These are phyloP conservation scores for Rhinophrynus dorsalis DNA, from an alignment of 2,797 vertebrate genomes.

Conservation along the genomic window DNA sequence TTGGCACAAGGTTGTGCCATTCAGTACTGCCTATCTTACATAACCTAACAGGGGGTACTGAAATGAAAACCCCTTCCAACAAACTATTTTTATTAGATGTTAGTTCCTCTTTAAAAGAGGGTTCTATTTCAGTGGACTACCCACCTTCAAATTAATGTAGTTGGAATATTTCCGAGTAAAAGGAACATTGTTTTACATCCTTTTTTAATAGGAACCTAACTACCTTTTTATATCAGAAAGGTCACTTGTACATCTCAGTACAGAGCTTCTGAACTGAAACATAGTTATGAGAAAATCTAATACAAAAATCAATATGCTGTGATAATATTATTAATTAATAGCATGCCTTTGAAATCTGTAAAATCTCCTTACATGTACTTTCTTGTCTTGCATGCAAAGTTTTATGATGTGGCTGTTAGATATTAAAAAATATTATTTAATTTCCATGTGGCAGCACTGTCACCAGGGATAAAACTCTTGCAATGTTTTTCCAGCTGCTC, in stretches of 20 bases:
- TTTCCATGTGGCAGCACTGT: conserved; percentile 45
- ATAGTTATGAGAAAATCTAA: conserved; percentile 17
- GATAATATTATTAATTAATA: conserved; percentile 41
- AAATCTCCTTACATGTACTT: conserved; percentile 27
- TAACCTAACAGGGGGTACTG: no score
- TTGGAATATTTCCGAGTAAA: background rate
- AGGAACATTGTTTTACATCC: background rate
- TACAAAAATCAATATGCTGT: conserved; percentile 31
- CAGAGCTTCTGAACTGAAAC: background rate
- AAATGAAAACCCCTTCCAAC: no score
- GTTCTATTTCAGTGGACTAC: no score
- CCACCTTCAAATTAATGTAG: background rate
- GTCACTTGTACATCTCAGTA: background rate
- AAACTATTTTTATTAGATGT: no score
- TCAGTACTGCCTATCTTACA: no score
- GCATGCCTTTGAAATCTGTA: conserved; percentile 36
- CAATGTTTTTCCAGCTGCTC: conserved; percentile 47
- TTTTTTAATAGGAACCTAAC: background rate
- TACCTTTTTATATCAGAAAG: conserved; percentile 7
- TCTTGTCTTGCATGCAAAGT: conserved; percentile 36
- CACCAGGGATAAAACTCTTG: conserved; percentile 25
- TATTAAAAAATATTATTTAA: conserved; percentile 51
- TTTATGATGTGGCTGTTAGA: conserved; percentile 46
- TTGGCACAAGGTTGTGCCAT: no score
- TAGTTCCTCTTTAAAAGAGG: no score